Evolutionary conservation across 2,113 vertebrate genomes (phyloP), one percentile per base, ranked within the genome.

Genomic region (Psittacula cyanocephala): DNA sequence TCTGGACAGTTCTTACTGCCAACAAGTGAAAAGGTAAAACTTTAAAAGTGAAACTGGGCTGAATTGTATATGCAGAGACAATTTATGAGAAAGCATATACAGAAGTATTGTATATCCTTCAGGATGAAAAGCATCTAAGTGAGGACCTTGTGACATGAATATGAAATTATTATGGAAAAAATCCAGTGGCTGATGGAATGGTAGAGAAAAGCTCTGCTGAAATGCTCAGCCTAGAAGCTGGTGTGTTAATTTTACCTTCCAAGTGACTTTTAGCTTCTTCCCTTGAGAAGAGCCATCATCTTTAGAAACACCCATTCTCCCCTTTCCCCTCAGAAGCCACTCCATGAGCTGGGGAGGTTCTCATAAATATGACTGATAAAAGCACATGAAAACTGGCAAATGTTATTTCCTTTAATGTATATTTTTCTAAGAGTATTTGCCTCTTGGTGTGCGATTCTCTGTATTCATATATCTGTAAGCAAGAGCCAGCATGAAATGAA

Each of bases 281-380:
- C 25, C 14, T 46, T 52, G 39, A 90, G 25, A 65, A 55, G 20
- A 70, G 1, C 3, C 39, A 13, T 44, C 11, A 23, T 52, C 46
- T 75, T 85, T 52, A 81, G 31, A 74, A 89, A 65, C 11, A 25
- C 1, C 2, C 6, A 11, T 64, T 52, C 41, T 62, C 12, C 8
- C 19, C 8, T 65, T 28, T 6, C 5, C 7, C 3, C 10, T 3
- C 9, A 13, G 6, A 75, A 64, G 1, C 31, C 35, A 25, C 4
- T 5, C 13, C 7, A 4, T 35, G 63, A 77, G 17, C 19, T 7
- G 10, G 37, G 33, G 8, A 59, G 2, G 17, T 19, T 78, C 31
- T 84, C 10, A 3, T 52, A 71, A 84, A 46, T 83, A 62, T 3
- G 7, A 20, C 62, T 72, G 64, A 33, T 17, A 72, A 88, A 69